A percentile compares a stretch with the other conserved stretches of the same genome.
Evolutionary conservation across 2,113 vertebrate genomes (phyloP).

Genomic region (Uria aalge): DNA sequence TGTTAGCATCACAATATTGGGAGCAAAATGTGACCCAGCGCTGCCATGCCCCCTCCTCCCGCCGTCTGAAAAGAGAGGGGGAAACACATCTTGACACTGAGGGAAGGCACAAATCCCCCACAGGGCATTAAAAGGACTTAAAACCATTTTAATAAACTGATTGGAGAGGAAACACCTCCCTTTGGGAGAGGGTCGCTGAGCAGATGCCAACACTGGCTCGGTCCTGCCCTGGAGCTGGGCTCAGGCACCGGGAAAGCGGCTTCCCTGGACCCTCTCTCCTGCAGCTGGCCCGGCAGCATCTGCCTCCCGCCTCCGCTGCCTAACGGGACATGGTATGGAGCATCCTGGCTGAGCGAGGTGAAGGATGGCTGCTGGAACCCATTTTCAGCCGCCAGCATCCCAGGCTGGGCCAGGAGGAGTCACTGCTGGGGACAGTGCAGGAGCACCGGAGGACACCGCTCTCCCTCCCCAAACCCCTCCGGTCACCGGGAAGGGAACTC

Average conservation of each 20-base stretch:
- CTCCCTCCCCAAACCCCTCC: not conserved
- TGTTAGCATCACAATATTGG: slow-evolving; percentile 72
- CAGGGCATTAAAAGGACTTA: slow-evolving; percentile 46
- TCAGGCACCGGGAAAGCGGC: not conserved
- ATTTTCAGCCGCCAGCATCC: not conserved
- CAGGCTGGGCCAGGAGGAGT: not conserved
- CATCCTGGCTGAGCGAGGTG: accelerated
- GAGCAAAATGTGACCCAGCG: slow-evolving; percentile 60
- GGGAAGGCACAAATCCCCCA: slow-evolving; percentile 33
- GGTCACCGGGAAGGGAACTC: slow-evolving; percentile 68
- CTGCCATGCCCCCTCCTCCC: slow-evolving; percentile 50
- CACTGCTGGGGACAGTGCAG: not conserved
- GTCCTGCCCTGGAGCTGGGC: not conserved
- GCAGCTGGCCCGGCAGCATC: not conserved
- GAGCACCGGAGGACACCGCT: not conserved
- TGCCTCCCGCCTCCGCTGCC: not conserved
- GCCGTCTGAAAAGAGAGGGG: slow-evolving; percentile 11
- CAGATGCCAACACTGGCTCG: not conserved
- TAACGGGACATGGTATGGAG: accelerated
- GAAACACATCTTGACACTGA: not conserved
- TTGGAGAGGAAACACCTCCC: not conserved
- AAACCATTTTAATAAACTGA: slow-evolving; percentile 60
- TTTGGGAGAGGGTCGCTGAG: not conserved
- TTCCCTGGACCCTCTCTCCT: not conserved
- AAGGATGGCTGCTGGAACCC: not conserved